Conservation (phyloP, 92 coral and sea anemone species). For the Plumapathes pennacea region DNA sequence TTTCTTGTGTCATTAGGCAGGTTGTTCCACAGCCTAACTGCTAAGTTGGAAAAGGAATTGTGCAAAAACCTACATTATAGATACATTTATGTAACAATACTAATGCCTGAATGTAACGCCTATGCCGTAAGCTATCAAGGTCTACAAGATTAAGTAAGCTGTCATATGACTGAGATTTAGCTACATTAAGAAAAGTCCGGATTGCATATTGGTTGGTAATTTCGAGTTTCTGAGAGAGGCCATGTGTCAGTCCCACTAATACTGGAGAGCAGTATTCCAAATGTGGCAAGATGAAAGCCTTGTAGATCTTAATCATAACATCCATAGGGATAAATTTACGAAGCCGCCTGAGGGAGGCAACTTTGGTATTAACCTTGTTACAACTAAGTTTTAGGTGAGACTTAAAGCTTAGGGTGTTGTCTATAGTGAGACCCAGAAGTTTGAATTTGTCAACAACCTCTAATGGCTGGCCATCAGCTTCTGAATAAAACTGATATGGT, state of each 20-base stretch:
- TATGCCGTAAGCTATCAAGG: too few relatives aligned
- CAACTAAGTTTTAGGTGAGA: neutral
- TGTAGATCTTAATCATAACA: constrained; percentile 21
- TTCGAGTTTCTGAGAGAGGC: constrained; percentile 13
- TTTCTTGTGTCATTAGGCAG: too few relatives aligned
- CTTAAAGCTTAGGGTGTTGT: neutral
- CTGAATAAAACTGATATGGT: neutral
- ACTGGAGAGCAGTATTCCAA: constrained; percentile 18
- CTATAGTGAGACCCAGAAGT: neutral
- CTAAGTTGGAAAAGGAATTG: too few relatives aligned
- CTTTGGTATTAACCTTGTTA: neutral
- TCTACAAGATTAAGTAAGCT: neutral
- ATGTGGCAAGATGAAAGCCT: constrained; percentile 22
- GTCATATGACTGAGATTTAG: constrained; percentile 16
- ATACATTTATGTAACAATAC: too few relatives aligned
- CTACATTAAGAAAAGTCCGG: constrained; percentile 5
- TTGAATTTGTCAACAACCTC: neutral
- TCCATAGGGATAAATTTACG: constrained; percentile 2
- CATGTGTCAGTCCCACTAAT: constrained; percentile 3
- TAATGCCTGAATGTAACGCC: too few relatives aligned
- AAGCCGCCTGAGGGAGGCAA: neutral
- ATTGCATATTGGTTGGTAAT: constrained; percentile 24
- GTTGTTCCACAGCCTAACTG: too few relatives aligned
- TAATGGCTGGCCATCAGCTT: neutral
- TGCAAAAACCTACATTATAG: too few relatives aligned